Percentiles rank a stretch among this genome's conserved stretches.
These are phyloP conservation scores for Hirudo medicinalis DNA, from an alignment of 1,140 invertebrate genomes.

Conservation along the genomic window DNA sequence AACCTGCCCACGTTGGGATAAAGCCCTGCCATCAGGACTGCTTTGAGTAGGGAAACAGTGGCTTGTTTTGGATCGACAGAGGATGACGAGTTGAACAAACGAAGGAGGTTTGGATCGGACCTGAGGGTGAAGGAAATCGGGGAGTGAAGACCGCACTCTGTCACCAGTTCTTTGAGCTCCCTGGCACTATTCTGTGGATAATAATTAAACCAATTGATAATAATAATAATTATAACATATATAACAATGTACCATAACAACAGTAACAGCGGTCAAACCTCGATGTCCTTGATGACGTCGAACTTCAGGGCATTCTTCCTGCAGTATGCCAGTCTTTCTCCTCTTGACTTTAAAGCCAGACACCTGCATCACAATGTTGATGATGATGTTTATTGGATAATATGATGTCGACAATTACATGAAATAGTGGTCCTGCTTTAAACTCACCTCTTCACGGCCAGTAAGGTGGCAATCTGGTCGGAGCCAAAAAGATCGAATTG, in stretches of 20 bases:
- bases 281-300: constrained; percentile 34
- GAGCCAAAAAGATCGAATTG: constrained; percentile 29
- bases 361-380: constrained; percentile 26
- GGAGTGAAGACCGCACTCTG: constrained; percentile 31
- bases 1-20: constrained; percentile 35
- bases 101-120: not conserved
- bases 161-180: constrained; percentile 33
- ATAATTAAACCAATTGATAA: not conserved
- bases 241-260: not conserved
- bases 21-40: constrained; percentile 35
- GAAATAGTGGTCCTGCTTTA: no score
- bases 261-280: constrained; percentile 24
- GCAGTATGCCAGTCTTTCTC: constrained; percentile 29
- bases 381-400: no score
- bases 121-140: constrained; percentile 2
- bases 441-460: constrained; percentile 32
- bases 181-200: constrained; percentile 32
- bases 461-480: constrained; percentile 35
- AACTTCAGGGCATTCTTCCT: constrained; percentile 32
- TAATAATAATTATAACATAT: not conserved
- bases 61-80: constrained; percentile 1
- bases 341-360: constrained; percentile 26
- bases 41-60: constrained; percentile 28
- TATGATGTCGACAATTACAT: no score
- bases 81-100: not conserved